Conservation (phyloP, 2,797 vertebrate species). For the Tachyglossus aculeatus region DNA sequence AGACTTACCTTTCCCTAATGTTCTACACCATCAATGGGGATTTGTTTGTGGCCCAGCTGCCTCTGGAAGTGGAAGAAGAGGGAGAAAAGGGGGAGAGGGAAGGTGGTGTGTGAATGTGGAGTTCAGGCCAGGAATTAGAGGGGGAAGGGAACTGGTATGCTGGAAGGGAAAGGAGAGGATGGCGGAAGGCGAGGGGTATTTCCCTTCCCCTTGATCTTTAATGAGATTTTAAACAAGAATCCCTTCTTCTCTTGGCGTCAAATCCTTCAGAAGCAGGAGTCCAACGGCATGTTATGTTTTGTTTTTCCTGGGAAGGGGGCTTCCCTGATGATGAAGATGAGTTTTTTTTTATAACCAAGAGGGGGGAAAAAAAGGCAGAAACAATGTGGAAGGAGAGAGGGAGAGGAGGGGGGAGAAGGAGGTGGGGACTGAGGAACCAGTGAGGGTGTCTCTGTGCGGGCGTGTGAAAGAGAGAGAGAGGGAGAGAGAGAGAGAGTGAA, state of each 20-base stretch:
- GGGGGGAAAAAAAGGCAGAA: slow-evolving; percentile 32
- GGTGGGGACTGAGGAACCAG: slow-evolving; percentile 41
- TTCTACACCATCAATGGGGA: slow-evolving; percentile 90
- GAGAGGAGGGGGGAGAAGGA: neutral
- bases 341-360: slow-evolving; percentile 6
- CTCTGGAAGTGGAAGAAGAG: slow-evolving; percentile 52
- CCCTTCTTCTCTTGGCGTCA: neutral
- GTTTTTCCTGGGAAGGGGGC: slow-evolving; percentile 12
- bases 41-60: slow-evolving; percentile 66
- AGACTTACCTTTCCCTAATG: slow-evolving; percentile 85
- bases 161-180: neutral
- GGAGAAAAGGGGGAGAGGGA: slow-evolving; percentile 1
- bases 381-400: slow-evolving; percentile 11
- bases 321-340: slow-evolving; percentile 36
- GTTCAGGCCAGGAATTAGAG: slow-evolving; percentile 7
- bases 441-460: slow-evolving; percentile 9
- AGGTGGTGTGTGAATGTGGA: neutral
- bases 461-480: neutral
- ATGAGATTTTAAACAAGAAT: neutral
- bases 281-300: slow-evolving; percentile 59
- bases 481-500: slow-evolving; percentile 24
- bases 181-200: neutral
- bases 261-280: slow-evolving; percentile 51
- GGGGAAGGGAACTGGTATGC: slow-evolving; percentile 2
- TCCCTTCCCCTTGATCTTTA: slow-evolving; percentile 35